Base-by-base conservation (phyloP, 2,888 invertebrate genomes). In the Galeopsomyia nigrocyanea region DNA sequence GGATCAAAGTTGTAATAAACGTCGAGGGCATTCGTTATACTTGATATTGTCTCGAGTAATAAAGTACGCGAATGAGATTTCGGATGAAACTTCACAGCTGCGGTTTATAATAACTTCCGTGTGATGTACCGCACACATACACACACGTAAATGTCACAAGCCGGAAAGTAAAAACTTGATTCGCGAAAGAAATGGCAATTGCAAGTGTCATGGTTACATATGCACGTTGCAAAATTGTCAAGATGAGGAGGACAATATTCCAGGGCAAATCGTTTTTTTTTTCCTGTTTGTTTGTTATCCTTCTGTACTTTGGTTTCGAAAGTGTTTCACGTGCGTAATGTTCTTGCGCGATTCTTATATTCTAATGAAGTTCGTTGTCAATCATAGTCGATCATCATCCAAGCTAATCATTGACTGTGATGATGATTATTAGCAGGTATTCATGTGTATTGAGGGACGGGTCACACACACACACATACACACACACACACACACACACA, bases 191-290 rank as follows among this genome's bases (percentile, higher is more conserved):
- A 26, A 60, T 61, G 21, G 22, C 49, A 61, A 71, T 71, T 61
- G 58, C 61, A 66, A 66, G 51, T 71, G 66, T 66, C 71, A 61
- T 46, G 60, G 19, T 55, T 60, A 19, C 51, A 26, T 53, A 31
- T 57, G 22, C 22, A 26, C 26, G 26, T 71, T 71, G 65, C 61
- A 55, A 65, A 60, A 61, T 55, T 19, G 6, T 13, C 10, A 9
- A 13, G 21, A 47, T 19, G 31, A 55, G 5, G 39, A 66, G 46
- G 49, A 39, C 31, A 50, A 49, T 49, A 31, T 31, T 31, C 19
- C 46, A 61, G 61, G 19, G 26, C 46, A 58, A 58, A 49, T 1
- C 16, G 3, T 49, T 49, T n/a, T 60, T 19, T 17, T 61, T 14
- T 22, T 22, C 53, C 26, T 63, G 10, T 26, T n/a, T 19, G 16